Evolutionary conservation across 2,113 vertebrate genomes (phyloP), one percentile per base, ranked within the genome.

Genomic region (Geococcyx californianus): DNA sequence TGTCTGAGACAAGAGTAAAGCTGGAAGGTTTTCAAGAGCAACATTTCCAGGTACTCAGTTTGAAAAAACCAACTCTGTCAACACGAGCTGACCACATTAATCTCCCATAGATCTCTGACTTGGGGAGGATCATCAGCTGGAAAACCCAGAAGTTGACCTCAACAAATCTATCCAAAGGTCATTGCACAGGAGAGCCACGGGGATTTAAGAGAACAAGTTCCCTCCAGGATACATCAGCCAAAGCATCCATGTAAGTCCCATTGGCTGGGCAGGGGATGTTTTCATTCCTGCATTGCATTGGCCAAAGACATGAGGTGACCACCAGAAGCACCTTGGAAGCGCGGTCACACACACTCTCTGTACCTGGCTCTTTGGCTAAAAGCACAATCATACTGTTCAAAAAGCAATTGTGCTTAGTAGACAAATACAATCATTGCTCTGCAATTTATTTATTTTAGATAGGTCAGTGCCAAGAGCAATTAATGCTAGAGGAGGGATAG

Each of bases 201-300:
- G 77, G 13, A 49, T 44, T 5, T 16, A 9, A 34, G 15, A 56
- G 49, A 36, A 25, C 17, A n/a, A 8, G 16, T 18, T 49, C 44
- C 36, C 34, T 31, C 40, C n/a, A 25, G 58, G 16, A 36, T 6
- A 13, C 0, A 0, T 10, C 52, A 49, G 7, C 11, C 74, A 47
- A 36, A 79, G 60, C 78, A 78, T 5, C 84, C 3, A 0, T 2
- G 13, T 0, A 0, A 2, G 4, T 36, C 40, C 28, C 58, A 9
- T 15, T 5, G n/a, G 11, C 31, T 2, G 0, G 1, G 26, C 10
- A 63, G 45, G 40, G 26, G 54, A 54, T 13, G 6, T 7, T 28
- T 10, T 51, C 45, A 66, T 26, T 36, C 72, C 26, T 5, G 1
- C 28, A 6, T 0, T 1, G 1, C 6, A 1, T 7, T 9, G 23